Conservation (phyloP, 2,113 vertebrate genomes). For the Ageneiosus marmoratus region DNA sequence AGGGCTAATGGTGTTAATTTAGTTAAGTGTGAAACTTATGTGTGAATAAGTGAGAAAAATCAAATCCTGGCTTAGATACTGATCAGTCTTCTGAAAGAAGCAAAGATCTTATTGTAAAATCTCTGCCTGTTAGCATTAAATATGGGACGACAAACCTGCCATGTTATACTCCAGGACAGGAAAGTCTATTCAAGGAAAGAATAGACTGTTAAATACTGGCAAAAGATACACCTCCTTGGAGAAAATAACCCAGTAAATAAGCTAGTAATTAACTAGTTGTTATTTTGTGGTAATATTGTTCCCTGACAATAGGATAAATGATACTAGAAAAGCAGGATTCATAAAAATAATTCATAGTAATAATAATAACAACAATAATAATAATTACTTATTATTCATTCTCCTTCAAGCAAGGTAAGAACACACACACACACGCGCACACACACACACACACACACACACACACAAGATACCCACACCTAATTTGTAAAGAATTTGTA, state of each 20-base stretch:
- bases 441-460: too few species aligned
- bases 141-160: background rate
- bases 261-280: background rate
- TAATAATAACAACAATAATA: background rate
- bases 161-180: background rate
- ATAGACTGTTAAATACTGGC: background rate
- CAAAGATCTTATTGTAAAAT: background rate
- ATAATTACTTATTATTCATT: background rate
- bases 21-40: slow-evolving; percentile 37
- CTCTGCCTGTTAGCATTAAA: background rate
- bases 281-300: background rate
- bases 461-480: too few species aligned
- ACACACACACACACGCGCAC: background rate
- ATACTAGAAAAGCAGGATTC: background rate
- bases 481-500: slow-evolving; percentile 23
- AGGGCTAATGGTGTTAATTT: slow-evolving; percentile 39
- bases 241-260: background rate
- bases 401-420: background rate
- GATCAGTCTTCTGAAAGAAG: background rate
- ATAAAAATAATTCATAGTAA: background rate
- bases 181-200: background rate
- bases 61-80: background rate
- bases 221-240: background rate
- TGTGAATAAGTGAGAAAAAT: slow-evolving; percentile 16
- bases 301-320: background rate